Conservation (phyloP, 2,888 invertebrate genomes). For the Carpatolechia fugitivella region DNA sequence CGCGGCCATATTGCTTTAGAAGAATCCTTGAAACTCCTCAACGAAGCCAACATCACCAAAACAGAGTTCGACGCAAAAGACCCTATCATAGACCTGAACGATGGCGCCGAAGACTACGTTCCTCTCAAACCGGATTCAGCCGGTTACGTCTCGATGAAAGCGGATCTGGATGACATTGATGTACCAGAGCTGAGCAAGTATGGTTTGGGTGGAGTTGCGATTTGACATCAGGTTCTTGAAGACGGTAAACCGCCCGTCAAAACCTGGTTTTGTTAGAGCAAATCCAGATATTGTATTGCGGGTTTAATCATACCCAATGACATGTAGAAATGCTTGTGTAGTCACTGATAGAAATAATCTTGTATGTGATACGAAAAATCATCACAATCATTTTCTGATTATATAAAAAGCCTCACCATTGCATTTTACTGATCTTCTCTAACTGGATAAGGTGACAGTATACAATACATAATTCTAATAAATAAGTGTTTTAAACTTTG, state of each 20-base stretch:
- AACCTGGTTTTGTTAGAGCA: conserved; percentile 71
- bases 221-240: conserved; percentile 62
- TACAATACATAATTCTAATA: too few relatives aligned
- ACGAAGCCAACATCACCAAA: conserved; percentile 63
- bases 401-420: too few relatives aligned
- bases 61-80: conserved; percentile 59
- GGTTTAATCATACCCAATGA: background rate
- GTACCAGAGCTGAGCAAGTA: conserved; percentile 63
- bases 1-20: conserved; percentile 59
- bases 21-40: conserved; percentile 67
- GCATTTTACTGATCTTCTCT: too few relatives aligned
- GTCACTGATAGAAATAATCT: too few relatives aligned
- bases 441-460: too few relatives aligned
- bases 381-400: too few relatives aligned
- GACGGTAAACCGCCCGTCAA: conserved; percentile 64
- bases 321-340: too few relatives aligned
- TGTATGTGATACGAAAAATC: too few relatives aligned
- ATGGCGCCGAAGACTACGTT: conserved; percentile 68
- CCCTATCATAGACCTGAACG: conserved; percentile 57
- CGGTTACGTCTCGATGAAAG: conserved; percentile 35
- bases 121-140: conserved; percentile 45
- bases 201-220: conserved; percentile 46
- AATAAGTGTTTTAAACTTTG: too few relatives aligned
- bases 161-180: conserved; percentile 56
- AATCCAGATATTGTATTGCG: background rate